Evolutionary conservation across 2,797 vertebrate genomes (phyloP), one percentile per base, ranked within the genome.

Genomic region (Pangasius sanitwongsei): DNA sequence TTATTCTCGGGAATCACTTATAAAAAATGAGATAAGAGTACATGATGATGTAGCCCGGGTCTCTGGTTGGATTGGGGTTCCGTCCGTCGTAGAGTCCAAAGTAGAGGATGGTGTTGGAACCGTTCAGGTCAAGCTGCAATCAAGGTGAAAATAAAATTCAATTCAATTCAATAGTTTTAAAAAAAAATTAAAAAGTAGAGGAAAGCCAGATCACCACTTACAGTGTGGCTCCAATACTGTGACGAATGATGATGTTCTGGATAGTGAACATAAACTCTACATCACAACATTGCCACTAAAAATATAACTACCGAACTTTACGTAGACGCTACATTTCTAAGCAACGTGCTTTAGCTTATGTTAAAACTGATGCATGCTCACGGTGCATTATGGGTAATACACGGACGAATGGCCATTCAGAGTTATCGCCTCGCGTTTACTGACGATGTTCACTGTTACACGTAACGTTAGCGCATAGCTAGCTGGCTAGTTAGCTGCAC

Each of bases 1-100:
- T 61, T 15, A 18, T 41, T 74, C 55, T 77, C 4, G 4, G 6
- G 31, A 48, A 57, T 96, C 89, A 96, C 84, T 96, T 96, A 91
- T 96, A 97, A 92, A 97, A 97, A 91, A 97, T 83, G 0, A 97
- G 95, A 87, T 96, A 97, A 34, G 96, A 97, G 0, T 93, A 95
- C 96, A 97, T 96, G 87, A 95, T 93, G 91, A 97, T 96, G 92
- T 95, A 94, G 4, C 97, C 97, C 0, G 97, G 96, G 25, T 94
- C 50, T 41, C 89, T 87, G 13, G 93, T 72, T 0, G 96, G 96
- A 83, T 95, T 91, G 0, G 97, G 97, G 91, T 97, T 95, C 28
- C 65, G 78, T 7, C 95, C 96, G 0, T 95, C 83, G 65, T 92
- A 97, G 87, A 96, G 86, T 67, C 97, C 96, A 28, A 94, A 96